phyloP scores from a whole-genome alignment of 2,888 invertebrate genomes.

The Acanthosoma haemorrhoidale region DNA sequence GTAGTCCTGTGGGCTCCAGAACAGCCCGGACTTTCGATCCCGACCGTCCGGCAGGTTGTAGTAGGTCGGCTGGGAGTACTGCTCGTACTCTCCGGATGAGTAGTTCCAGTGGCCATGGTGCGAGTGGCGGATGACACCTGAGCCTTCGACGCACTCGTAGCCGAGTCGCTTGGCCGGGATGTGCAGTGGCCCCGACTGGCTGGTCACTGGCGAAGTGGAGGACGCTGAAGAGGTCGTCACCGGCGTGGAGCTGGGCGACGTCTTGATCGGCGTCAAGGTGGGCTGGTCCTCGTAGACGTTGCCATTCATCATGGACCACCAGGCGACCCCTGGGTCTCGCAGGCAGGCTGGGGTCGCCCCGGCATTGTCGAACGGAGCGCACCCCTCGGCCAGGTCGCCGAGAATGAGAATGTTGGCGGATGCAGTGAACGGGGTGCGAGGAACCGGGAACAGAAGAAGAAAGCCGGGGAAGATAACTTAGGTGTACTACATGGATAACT shows the following conservation, averaged over 20 bases:
- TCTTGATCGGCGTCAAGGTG: slow-evolving; percentile 39
- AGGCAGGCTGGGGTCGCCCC: slow-evolving; percentile 53
- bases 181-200: slow-evolving; percentile 66
- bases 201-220: slow-evolving; percentile 62
- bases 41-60: slow-evolving; percentile 60
- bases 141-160: slow-evolving; percentile 46
- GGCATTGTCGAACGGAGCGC: slow-evolving; percentile 69
- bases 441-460: slow-evolving; percentile 30
- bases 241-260: slow-evolving; percentile 54
- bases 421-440: slow-evolving; percentile 49
- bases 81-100: slow-evolving; percentile 56
- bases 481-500: slow-evolving; percentile 24
- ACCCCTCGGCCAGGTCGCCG: slow-evolving; percentile 52
- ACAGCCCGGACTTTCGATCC: slow-evolving; percentile 43
- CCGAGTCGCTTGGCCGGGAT: slow-evolving; percentile 78
- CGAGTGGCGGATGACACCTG: slow-evolving; percentile 69
- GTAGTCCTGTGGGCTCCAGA: slow-evolving; percentile 67
- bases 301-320: slow-evolving; percentile 82
- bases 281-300: slow-evolving; percentile 61
- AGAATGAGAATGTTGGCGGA: slow-evolving; percentile 53
- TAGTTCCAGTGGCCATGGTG: slow-evolving; percentile 66
- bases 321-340: slow-evolving; percentile 78
- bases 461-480: slow-evolving; percentile 11
- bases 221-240: slow-evolving; percentile 59
- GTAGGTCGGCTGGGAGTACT: slow-evolving; percentile 66